Percentiles rank a stretch among this genome's conserved stretches.
Evolutionary conservation across 2,113 vertebrate species (phyloP).

Genomic region (Tor tambroides): DNA sequence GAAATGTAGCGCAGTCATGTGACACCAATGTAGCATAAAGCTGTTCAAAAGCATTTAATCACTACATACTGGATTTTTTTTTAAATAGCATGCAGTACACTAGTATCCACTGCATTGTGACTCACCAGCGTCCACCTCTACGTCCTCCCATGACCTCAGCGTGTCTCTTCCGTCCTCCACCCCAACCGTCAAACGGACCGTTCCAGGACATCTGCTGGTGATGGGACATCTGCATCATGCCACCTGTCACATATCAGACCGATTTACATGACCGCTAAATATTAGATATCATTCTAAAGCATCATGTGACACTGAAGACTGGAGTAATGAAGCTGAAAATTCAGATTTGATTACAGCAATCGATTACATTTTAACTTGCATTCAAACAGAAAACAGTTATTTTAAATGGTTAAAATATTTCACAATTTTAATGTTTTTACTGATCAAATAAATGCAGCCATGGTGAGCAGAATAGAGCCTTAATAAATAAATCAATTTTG

Average conservation of each 20-base stretch:
- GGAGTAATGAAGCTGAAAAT: too few species aligned
- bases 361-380: too few species aligned
- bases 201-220: slow-evolving; percentile 60
- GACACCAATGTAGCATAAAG: neutral
- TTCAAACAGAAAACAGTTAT: too few species aligned
- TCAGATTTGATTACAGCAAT: too few species aligned
- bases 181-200: slow-evolving; percentile 57
- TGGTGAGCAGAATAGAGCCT: too few species aligned
- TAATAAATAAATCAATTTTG: too few species aligned
- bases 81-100: neutral
- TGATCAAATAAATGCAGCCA: too few species aligned
- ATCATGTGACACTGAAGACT: too few species aligned
- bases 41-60: neutral
- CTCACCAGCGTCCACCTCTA: slow-evolving; percentile 63
- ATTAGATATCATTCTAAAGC: too few species aligned
- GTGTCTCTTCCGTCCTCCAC: slow-evolving; percentile 60
- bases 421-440: too few species aligned
- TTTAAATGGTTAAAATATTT: too few species aligned
- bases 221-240: slow-evolving; percentile 61
- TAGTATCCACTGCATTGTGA: neutral
- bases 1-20: neutral
- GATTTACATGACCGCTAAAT: neutral
- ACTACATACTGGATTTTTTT: neutral
- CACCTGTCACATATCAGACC: slow-evolving; percentile 48
- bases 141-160: slow-evolving; percentile 54